Base-by-base conservation (phyloP, 2,888 invertebrate species). In the Meteorus cinctellus region DNA sequence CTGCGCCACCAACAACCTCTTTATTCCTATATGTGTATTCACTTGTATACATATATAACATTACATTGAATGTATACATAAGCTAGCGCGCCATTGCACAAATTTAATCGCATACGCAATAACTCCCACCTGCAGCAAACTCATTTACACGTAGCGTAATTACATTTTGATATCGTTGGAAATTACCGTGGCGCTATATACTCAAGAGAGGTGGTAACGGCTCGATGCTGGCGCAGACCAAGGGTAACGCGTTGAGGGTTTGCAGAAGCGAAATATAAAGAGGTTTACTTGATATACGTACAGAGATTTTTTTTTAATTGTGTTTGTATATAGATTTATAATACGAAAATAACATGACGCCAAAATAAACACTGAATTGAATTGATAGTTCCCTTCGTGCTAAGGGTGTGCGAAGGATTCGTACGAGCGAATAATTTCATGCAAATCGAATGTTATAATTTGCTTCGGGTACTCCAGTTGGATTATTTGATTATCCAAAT, bases 41-140 rank as follows among this genome's bases (percentile, higher is more conserved):
- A 41, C 41, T 12, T 41, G 12, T 41, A 12, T 12, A 41, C 41
- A 41, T 19, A 19, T 55, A 19, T 55, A 48, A 48, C 48, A 14
- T 48, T 31, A 16, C 31, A 29, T 29, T 31, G 65, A 36, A 65
- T 41, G 24, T 72, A 55, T 78, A 75, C 79, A 63, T 66, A 73
- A 77, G 74, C 74, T 72, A 55, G 19, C 19, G n/a, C 81, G 80
- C 80, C 77, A 79, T 78, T 80, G 83, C 81, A 81, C 80, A 82
- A 84, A 84, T 84, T 83, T 84, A 83, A 84, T 83, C 82, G 84
- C 83, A 82, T 83, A 83, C 80, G 83, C 82, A 84, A 84, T 84
- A 84, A 84, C 83, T 82, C 80, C 81, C 80, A 81, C 80, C 81
- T 78, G 81, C 66, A 72, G 63, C 80, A 80, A 83, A 84, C 83